These are phyloP conservation scores for Bothrops jararaca DNA, from an alignment of 2,113 vertebrate genomes.

Conservation along the genomic window DNA sequence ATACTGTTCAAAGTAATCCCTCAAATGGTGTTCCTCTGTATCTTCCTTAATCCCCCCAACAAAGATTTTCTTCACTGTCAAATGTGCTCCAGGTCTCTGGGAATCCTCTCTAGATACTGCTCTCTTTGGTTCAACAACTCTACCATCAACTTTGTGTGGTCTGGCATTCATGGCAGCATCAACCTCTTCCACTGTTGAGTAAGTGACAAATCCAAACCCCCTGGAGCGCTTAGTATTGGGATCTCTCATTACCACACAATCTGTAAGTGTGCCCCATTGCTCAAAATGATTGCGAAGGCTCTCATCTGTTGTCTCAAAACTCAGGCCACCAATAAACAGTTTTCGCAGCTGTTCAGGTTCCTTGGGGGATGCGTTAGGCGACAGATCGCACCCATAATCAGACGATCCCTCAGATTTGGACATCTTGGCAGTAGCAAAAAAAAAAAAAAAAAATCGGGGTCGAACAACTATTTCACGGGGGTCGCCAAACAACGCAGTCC, in stretches of 20 bases:
- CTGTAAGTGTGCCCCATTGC: conserved; percentile 91
- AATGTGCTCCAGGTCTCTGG: conserved; percentile 87
- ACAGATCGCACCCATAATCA: conserved; percentile 12
- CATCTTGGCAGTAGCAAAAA: too few relatives aligned
- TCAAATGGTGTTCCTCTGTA: conserved; percentile 87
- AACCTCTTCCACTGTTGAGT: conserved; percentile 86
- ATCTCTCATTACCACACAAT: conserved; percentile 96
- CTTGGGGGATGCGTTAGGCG: conserved; percentile 70
- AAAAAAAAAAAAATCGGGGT: too few relatives aligned
- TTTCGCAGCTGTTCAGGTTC: conserved; percentile 95
- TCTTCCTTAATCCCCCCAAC: conserved; percentile 96
- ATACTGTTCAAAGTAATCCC: conserved; percentile 89
- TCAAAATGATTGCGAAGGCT: conserved; percentile 90
- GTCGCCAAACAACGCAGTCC: too few relatives aligned
- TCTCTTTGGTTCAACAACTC: conserved; percentile 91
- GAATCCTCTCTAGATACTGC: conserved; percentile 96
- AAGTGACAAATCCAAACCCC: conserved; percentile 93
- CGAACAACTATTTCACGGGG: too few relatives aligned
- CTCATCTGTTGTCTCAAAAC: conserved; percentile 94
- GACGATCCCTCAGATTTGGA: conserved; percentile 23
- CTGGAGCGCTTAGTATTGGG: conserved; percentile 87
- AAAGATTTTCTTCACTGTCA: conserved; percentile 96
- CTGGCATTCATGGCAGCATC: conserved; percentile 89
- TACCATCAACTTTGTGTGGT: conserved; percentile 92
- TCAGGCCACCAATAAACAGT: conserved; percentile 92